Evolutionary conservation across 2,797 vertebrate genomes (phyloP).

Genomic region (Acipenser oxyrinchus): DNA sequence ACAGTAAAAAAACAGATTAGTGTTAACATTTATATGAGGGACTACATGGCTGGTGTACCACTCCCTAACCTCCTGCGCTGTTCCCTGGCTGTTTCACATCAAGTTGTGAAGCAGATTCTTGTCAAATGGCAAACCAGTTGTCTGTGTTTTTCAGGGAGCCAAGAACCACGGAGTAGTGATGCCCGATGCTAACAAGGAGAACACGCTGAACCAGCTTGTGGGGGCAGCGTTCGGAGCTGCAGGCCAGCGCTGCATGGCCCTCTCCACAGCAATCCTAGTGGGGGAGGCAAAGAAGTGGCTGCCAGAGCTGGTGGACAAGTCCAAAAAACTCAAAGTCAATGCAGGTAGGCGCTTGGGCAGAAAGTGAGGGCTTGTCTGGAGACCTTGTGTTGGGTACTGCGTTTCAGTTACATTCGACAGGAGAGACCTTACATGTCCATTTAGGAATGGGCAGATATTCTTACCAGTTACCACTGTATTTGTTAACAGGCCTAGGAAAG

Average conservation of each 20-base stretch:
- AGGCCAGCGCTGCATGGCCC: conserved; percentile 93
- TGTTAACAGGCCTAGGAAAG: no score
- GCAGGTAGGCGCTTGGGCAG: conserved; percentile 62
- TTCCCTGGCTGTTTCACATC: no score
- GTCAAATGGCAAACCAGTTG: not conserved
- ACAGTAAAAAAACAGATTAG: no score
- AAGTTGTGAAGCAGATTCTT: not conserved
- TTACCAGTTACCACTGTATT: no score
- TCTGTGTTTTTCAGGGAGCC: conserved; percentile 68
- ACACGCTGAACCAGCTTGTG: conserved; percentile 91
- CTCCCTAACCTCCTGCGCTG: no score
- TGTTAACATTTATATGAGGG: no score
- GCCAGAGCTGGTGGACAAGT: conserved; percentile 82
- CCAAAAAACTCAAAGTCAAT: conserved; percentile 81
- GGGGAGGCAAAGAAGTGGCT: conserved; percentile 84
- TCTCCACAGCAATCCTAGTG: conserved; percentile 85
- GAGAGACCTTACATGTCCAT: no score
- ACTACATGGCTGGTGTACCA: no score
- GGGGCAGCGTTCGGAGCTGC: conserved; percentile 94
- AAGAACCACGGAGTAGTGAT: conserved; percentile 97
- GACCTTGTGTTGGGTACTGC: no score
- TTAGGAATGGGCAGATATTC: no score
- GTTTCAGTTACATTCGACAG: no score
- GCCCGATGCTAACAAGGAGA: conserved; percentile 97
- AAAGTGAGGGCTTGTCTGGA: no score